A percentile compares a stretch with the other conserved stretches of the same genome.
Conservation (phyloP, 2,888 invertebrate genomes). For the Bimastos eiseni region DNA sequence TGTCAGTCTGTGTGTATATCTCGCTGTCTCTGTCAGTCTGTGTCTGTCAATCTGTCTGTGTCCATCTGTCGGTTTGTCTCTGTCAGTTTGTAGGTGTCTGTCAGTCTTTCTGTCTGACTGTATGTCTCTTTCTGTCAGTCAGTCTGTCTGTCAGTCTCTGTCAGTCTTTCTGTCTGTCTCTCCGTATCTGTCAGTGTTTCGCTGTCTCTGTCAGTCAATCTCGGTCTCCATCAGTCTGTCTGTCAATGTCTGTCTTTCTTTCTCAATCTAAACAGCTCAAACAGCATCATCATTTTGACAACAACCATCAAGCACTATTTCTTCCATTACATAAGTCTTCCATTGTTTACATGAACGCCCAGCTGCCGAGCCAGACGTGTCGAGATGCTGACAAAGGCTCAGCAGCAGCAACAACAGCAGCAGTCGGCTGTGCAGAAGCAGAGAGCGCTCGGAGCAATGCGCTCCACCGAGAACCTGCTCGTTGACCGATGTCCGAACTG, state of each 20-base stretch:
- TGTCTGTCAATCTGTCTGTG: no score
- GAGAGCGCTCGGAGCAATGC: neutral
- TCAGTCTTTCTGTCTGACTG: neutral
- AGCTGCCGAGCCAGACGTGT: slow-evolving; percentile 33
- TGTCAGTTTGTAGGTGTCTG: no score
- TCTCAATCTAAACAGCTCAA: neutral
- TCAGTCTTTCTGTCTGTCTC: no score
- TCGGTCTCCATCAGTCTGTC: neutral
- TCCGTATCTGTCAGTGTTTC: neutral
- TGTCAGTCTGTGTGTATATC: no score
- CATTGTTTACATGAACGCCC: neutral
- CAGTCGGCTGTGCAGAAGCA: neutral
- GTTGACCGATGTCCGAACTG: slow-evolving; percentile 78
- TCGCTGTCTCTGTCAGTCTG: no score
- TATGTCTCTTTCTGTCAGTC: no score
- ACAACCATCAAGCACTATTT: neutral
- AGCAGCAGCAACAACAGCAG: neutral
- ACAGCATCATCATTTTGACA: neutral
- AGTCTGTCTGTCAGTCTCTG: no score
- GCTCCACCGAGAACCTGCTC: slow-evolving; percentile 45
- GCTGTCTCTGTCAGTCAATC: neutral
- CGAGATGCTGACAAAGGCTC: slow-evolving; percentile 30
- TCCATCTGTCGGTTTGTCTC: no score
- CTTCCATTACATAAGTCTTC: no score
- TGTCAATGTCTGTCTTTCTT: neutral